These are phyloP conservation scores for Engraulis encrasicolus DNA, from an alignment of 2,113 vertebrate species.

Conservation along the genomic window DNA sequence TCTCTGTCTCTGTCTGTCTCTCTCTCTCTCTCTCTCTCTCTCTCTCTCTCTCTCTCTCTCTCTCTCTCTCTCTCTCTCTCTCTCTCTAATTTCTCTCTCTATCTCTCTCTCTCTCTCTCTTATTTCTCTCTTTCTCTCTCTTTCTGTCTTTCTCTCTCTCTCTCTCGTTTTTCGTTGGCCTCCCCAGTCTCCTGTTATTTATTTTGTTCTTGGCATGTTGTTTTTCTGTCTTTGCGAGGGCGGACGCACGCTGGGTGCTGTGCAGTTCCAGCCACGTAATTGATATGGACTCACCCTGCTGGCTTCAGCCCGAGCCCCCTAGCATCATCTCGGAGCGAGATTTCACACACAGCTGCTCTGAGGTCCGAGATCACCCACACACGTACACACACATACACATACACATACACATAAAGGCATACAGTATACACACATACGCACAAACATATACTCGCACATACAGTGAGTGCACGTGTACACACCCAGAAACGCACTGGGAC, in stretches of 20 bases:
- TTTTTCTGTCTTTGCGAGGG: conserved; percentile 57
- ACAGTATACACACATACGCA: too few relatives aligned
- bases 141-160: too few relatives aligned
- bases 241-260: conserved; percentile 65
- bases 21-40: too few relatives aligned
- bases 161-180: too few relatives aligned
- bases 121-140: too few relatives aligned
- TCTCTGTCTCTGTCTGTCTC: too few relatives aligned
- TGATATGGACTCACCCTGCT: conserved; percentile 71
- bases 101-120: too few relatives aligned
- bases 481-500: not conserved
- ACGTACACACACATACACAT: not conserved
- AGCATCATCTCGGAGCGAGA: conserved; percentile 65
- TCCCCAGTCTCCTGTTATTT: not conserved
- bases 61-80: too few relatives aligned
- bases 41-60: too few relatives aligned
- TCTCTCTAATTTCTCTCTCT: too few relatives aligned
- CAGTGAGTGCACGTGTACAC: conserved; percentile 48
- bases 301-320: conserved; percentile 63
- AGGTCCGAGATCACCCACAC: conserved; percentile 56
- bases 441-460: conserved; percentile 49
- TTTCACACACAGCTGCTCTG: conserved; percentile 66
- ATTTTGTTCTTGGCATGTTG: not conserved
- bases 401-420: not conserved
- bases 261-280: conserved; percentile 66